These are phyloP conservation scores for Drosophila putrida DNA, from an alignment of 2,888 invertebrate species.

Conservation along the genomic window DNA sequence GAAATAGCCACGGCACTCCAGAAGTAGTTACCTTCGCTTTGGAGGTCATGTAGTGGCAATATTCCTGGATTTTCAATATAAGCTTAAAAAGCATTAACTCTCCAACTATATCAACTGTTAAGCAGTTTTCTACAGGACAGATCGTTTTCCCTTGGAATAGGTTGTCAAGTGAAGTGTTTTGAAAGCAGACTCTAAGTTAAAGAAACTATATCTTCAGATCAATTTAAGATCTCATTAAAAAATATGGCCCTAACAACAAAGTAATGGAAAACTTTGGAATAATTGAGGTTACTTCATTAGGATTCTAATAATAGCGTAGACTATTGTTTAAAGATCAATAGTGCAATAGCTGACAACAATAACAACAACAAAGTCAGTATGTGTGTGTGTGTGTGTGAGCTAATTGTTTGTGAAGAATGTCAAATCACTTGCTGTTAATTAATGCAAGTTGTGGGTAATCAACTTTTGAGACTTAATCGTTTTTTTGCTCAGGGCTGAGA, in stretches of 20 bases:
- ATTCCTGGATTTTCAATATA: too few relatives aligned
- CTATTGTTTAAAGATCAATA: background rate
- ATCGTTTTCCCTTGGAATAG: too few relatives aligned
- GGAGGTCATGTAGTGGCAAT: too few relatives aligned
- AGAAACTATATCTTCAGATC: too few relatives aligned
- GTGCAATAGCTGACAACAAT: background rate
- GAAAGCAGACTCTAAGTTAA: background rate
- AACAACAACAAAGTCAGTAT: background rate
- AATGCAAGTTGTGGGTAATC: conserved; percentile 11
- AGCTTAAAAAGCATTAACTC: too few relatives aligned
- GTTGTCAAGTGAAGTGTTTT: background rate
- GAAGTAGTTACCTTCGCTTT: too few relatives aligned
- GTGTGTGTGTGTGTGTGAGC: conserved; percentile 4
- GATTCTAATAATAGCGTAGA: background rate
- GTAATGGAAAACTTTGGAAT: background rate
- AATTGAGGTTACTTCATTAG: background rate
- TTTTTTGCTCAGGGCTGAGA: conserved; percentile 1
- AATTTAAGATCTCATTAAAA: too few relatives aligned
- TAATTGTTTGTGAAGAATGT: conserved; percentile 39
- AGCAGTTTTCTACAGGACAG: too few relatives aligned
- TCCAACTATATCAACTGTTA: too few relatives aligned
- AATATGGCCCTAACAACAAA: background rate
- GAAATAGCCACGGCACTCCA: too few relatives aligned
- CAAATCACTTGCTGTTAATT: conserved; percentile 51
- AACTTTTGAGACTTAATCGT: conserved; percentile 7